Evolutionary conservation across 1,140 invertebrate genomes (phyloP).

Genomic region (Drosophila ogumai): DNA sequence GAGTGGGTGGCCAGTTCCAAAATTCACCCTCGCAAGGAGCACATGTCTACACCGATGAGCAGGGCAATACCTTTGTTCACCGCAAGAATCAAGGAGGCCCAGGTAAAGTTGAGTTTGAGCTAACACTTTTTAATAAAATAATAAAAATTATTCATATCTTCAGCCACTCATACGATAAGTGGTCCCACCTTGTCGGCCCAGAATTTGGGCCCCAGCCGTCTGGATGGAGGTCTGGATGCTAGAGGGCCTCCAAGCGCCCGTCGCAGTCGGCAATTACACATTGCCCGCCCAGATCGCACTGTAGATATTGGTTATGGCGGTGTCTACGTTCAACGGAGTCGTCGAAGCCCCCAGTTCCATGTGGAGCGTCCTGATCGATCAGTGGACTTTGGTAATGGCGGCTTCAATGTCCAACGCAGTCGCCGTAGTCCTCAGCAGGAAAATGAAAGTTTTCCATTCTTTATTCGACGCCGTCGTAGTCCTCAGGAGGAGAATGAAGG

Average conservation of each 20-base stretch:
- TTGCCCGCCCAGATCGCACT: constrained; percentile 23
- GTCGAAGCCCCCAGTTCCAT: constrained; percentile 15
- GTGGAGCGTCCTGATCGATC: constrained; percentile 18
- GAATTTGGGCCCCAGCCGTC: not conserved
- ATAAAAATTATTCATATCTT: not conserved
- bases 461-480: constrained; percentile 27
- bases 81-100: constrained; percentile 21
- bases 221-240: not conserved
- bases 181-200: constrained; percentile 42
- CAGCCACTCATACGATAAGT: constrained; percentile 41
- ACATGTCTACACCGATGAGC: constrained; percentile 54
- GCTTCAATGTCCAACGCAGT: constrained; percentile 12
- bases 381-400: constrained; percentile 15
- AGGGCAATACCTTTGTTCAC: constrained; percentile 52
- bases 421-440: constrained; percentile 39
- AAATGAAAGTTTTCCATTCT: not conserved
- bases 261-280: constrained; percentile 20
- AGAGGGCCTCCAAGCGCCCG: not conserved
- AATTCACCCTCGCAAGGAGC: constrained; percentile 22
- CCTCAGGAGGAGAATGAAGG: constrained; percentile 2
- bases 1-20: constrained; percentile 52
- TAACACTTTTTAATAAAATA: not conserved
- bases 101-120: constrained; percentile 8
- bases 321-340: constrained; percentile 2
- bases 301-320: constrained; percentile 18